phyloP scores from a whole-genome alignment of 2,797 vertebrate species.

The Petrocephalus sullivani region DNA sequence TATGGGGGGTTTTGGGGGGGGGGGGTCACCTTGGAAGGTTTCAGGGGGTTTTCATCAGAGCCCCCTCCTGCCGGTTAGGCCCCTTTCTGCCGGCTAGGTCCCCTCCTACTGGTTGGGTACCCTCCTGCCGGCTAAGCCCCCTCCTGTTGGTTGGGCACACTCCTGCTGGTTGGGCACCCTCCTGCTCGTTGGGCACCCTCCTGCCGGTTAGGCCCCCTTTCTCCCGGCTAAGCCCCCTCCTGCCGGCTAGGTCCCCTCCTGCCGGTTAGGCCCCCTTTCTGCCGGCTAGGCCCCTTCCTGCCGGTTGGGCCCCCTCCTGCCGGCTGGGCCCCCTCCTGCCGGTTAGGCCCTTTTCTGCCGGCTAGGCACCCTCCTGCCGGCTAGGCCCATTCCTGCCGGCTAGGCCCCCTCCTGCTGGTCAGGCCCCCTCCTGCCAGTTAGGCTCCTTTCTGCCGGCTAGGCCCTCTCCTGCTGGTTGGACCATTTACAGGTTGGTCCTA shows the following conservation, averaged over 20 bases:
- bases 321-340: not conserved
- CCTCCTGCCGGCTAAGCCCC: not conserved
- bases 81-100: not conserved
- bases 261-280: no score
- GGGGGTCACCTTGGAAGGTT: not conserved
- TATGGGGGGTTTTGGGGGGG: not conserved
- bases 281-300: no score
- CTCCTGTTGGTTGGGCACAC: not conserved
- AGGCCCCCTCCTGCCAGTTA: not conserved
- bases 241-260: not conserved
- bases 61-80: not conserved
- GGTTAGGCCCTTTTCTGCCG: not conserved
- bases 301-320: not conserved
- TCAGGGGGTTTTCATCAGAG: no score
- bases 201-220: not conserved
- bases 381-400: no score
- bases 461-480: not conserved
- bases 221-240: no score
- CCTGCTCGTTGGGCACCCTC: no score
- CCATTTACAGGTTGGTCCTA: not conserved
- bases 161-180: no score
- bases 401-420: not conserved
- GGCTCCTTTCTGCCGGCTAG: not conserved
- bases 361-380: not conserved
- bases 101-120: no score